Conservation (phyloP, 2,113 vertebrate species). For the Hystrix cristata region DNA sequence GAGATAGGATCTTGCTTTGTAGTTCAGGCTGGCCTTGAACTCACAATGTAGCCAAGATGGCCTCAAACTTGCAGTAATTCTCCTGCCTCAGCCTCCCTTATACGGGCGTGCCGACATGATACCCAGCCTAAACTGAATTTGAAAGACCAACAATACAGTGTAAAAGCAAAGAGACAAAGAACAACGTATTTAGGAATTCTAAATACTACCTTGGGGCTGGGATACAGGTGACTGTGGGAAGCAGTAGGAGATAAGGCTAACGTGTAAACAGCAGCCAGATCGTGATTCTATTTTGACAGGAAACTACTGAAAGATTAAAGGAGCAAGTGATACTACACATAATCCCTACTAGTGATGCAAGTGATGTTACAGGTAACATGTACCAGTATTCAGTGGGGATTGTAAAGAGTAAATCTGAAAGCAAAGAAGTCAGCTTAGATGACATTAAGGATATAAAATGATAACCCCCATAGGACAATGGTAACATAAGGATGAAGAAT, state of each 20-base stretch:
- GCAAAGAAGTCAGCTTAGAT: constrained; percentile 39
- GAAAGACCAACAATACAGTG: constrained; percentile 9
- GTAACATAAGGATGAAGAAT: neutral
- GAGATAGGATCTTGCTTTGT: too few relatives aligned
- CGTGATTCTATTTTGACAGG: neutral
- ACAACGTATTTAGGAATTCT: neutral
- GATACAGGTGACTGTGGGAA: neutral
- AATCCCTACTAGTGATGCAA: neutral
- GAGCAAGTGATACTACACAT: too few relatives aligned
- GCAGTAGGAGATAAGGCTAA: neutral
- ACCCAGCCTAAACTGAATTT: too few relatives aligned
- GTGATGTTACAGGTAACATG: neutral
- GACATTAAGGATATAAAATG: neutral
- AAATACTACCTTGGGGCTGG: neutral
- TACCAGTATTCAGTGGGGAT: neutral
- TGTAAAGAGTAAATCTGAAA: neutral
- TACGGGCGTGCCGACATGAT: too few relatives aligned
- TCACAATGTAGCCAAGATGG: too few relatives aligned
- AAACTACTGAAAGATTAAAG: neutral
- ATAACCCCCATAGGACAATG: neutral
- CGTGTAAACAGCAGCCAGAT: neutral
- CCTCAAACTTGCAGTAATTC: too few relatives aligned
- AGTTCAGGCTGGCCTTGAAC: too few relatives aligned
- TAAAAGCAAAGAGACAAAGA: constrained; percentile 3
- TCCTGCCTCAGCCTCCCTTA: too few relatives aligned